phyloP scores from a whole-genome alignment of 2,888 invertebrate genomes.

The Luperina testacea region DNA sequence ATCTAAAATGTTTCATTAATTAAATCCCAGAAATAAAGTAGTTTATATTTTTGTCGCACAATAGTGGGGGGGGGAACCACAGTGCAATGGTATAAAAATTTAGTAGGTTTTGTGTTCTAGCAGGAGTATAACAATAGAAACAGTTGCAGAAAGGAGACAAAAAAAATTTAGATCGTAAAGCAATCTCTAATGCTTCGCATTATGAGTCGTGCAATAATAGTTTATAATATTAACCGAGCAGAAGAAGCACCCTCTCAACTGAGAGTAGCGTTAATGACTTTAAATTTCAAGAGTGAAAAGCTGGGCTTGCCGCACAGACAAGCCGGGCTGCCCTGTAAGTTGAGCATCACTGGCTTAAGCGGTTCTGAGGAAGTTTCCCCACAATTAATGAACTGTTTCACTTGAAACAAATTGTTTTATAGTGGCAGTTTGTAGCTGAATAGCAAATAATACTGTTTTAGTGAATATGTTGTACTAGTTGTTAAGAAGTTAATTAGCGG shows the following conservation, averaged over 20 bases:
- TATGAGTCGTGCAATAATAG: constrained; percentile 3
- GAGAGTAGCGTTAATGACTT: constrained; percentile 45
- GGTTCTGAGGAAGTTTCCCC: constrained; percentile 28
- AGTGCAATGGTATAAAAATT: too few species aligned
- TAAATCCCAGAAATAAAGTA: too few species aligned
- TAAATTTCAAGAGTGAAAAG: constrained; percentile 34
- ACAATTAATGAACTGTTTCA: constrained; percentile 37
- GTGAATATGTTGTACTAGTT: background rate
- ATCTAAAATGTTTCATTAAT: too few species aligned
- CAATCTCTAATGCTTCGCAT: too few species aligned
- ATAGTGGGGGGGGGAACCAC: too few species aligned
- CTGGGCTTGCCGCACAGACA: constrained; percentile 32
- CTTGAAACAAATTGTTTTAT: constrained; percentile 37
- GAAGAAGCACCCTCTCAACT: constrained; percentile 25
- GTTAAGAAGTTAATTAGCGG: background rate
- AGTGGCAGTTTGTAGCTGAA: constrained; percentile 5
- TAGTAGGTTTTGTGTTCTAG: too few species aligned
- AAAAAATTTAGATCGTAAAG: too few species aligned
- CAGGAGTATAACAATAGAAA: too few species aligned
- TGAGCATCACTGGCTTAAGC: constrained; percentile 42
- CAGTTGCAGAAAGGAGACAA: too few species aligned
- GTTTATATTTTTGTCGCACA: too few species aligned
- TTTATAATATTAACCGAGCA: constrained; percentile 13
- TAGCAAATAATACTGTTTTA: constrained; percentile 11
- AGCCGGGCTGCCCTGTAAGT: constrained; percentile 15